Evolutionary conservation across 2,888 invertebrate genomes (phyloP).

Genomic region (Furcula furcula): DNA sequence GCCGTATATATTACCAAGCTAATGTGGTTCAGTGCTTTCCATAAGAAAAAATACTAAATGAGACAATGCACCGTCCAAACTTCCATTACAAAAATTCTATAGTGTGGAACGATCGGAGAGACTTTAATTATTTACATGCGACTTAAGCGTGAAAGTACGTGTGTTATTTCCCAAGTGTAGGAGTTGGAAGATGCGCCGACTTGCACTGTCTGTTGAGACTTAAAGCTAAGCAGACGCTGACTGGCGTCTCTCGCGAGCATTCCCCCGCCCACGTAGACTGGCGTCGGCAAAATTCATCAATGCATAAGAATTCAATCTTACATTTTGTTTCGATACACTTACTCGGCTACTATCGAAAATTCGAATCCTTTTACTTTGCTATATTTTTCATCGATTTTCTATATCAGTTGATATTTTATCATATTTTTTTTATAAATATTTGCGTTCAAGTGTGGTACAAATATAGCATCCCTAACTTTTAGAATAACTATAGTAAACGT

Average conservation of each 20-base stretch:
- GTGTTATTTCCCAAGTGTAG: constrained; percentile 27
- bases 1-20: too few relatives aligned
- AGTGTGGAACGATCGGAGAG: constrained; percentile 1
- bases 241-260: constrained; percentile 72
- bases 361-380: constrained; percentile 2
- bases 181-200: constrained; percentile 25
- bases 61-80: too few relatives aligned
- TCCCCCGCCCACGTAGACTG: constrained; percentile 63
- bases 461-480: too few relatives aligned
- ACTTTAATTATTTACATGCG: not conserved
- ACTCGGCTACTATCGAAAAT: constrained; percentile 21
- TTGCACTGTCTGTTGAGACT: constrained; percentile 47
- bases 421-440: too few relatives aligned
- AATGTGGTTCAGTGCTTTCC: too few relatives aligned
- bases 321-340: constrained; percentile 52
- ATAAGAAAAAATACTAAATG: too few relatives aligned
- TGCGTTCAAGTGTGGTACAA: too few relatives aligned
- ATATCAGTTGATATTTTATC: too few relatives aligned
- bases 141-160: not conserved
- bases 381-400: too few relatives aligned
- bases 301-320: constrained; percentile 76
- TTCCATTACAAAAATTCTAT: too few relatives aligned
- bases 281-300: constrained; percentile 76
- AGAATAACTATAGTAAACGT: too few relatives aligned
- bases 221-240: constrained; percentile 73